Conservation (phyloP, 2,888 invertebrate species). For the Gari tellinella region DNA sequence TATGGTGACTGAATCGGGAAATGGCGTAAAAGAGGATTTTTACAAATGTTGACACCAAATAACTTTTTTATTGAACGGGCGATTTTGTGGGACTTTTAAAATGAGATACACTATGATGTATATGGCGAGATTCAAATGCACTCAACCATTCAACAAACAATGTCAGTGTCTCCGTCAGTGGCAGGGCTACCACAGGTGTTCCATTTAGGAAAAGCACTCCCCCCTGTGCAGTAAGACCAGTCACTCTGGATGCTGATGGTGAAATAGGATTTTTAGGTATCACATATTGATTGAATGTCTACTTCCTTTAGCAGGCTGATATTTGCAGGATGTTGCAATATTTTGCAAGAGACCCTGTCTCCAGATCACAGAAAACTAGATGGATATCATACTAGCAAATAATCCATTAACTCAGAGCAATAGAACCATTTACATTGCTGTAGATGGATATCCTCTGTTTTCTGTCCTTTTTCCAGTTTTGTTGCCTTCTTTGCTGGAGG, state of each 20-base stretch:
- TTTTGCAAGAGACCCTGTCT: slow-evolving; percentile 12
- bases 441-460: background rate
- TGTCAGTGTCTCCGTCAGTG: slow-evolving; percentile 6
- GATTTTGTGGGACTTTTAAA: no score
- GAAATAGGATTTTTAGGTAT: slow-evolving; percentile 8
- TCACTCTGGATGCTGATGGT: slow-evolving; percentile 13
- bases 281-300: slow-evolving; percentile 17
- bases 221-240: slow-evolving; percentile 9
- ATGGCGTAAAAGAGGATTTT: no score
- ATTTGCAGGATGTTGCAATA: slow-evolving; percentile 15
- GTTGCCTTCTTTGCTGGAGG: background rate
- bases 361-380: slow-evolving; percentile 21
- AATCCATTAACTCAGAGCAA: no score
- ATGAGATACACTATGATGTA: no score
- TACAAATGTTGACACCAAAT: no score
- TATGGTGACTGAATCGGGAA: no score
- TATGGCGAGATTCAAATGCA: no score
- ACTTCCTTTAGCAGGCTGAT: background rate
- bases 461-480: background rate
- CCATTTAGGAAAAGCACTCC: slow-evolving; percentile 7
- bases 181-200: slow-evolving; percentile 1
- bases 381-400: no score
- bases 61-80: no score
- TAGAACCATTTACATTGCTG: no score
- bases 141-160: slow-evolving; percentile 10